These are phyloP conservation scores for Enteromius mattozi DNA, from an alignment of 2,797 vertebrate genomes.

Conservation along the genomic window DNA sequence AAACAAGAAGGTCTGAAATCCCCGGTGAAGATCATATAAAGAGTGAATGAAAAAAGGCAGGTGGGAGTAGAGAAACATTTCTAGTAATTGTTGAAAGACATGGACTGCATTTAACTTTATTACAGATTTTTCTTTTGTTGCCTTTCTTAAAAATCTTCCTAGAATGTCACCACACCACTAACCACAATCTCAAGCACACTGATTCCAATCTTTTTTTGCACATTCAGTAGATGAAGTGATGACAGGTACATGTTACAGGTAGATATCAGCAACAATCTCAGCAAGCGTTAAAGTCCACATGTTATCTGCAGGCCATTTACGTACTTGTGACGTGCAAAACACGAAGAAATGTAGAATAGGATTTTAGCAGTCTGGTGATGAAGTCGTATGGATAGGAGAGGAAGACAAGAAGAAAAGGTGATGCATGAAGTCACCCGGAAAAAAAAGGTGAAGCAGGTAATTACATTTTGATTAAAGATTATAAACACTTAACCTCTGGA, in stretches of 20 bases:
- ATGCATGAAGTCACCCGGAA: not conserved
- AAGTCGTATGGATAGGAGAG: not conserved
- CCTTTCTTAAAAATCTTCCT: not conserved
- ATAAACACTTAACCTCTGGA: not conserved
- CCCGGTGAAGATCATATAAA: not conserved
- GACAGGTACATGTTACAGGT: not conserved
- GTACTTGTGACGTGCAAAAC: not conserved
- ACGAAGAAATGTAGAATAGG: not conserved
- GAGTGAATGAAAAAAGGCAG: not conserved
- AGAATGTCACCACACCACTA: not conserved
- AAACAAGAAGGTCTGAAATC: conserved; percentile 10
- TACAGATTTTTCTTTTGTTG: not conserved
- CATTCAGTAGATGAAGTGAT: not conserved
- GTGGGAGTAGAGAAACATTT: not conserved
- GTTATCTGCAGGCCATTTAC: not conserved
- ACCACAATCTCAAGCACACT: not conserved
- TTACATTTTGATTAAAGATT: not conserved
- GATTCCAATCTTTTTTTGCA: not conserved
- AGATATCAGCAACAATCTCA: conserved; percentile 6
- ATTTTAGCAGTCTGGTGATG: not conserved
- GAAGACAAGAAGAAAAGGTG: not conserved
- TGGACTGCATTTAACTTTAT: not conserved
- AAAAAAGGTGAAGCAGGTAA: not conserved
- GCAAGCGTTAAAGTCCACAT: not conserved
- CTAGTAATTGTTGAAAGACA: not conserved